Conservation (phyloP, 1,140 invertebrate genomes). For the Episyrphus balteatus region DNA sequence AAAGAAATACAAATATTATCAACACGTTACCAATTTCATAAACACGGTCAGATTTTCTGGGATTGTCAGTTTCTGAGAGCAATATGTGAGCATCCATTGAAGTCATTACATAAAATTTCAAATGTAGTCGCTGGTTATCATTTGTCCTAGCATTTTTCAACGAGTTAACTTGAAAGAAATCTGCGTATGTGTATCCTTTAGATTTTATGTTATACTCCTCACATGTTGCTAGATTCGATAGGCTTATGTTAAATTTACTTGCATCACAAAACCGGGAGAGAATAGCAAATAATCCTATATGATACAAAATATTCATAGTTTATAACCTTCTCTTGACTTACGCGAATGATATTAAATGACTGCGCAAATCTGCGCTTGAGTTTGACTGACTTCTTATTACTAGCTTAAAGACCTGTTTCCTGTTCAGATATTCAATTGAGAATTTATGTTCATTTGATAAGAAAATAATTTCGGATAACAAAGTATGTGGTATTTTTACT, state of each 20-base stretch:
- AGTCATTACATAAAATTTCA: slow-evolving; percentile 31
- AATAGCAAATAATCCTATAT: no score
- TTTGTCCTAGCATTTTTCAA: slow-evolving; percentile 22
- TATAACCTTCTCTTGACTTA: no score
- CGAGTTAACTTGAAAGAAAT: slow-evolving; percentile 19
- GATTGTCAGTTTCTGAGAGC: slow-evolving; percentile 18
- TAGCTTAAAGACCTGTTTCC: no score
- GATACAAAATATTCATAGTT: no score
- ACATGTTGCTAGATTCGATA: slow-evolving; percentile 23
- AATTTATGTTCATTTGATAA: no score
- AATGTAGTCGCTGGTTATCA: slow-evolving; percentile 19
- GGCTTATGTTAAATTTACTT: slow-evolving; percentile 22
- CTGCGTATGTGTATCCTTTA: slow-evolving; percentile 20
- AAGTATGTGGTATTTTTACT: no score
- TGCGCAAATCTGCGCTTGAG: no score
- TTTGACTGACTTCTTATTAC: no score
- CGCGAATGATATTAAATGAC: no score
- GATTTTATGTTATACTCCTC: slow-evolving; percentile 12
- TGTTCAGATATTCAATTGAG: no score
- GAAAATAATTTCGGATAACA: no score
- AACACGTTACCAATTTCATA: slow-evolving; percentile 30
- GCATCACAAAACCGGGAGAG: no score
- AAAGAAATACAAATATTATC: slow-evolving; percentile 1
- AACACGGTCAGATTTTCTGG: slow-evolving; percentile 16
- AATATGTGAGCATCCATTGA: slow-evolving; percentile 33